A percentile compares a stretch with the other conserved stretches of the same genome.
Evolutionary conservation across 2,797 vertebrate genomes (phyloP).

Genomic region (Acropternis orthonyx): DNA sequence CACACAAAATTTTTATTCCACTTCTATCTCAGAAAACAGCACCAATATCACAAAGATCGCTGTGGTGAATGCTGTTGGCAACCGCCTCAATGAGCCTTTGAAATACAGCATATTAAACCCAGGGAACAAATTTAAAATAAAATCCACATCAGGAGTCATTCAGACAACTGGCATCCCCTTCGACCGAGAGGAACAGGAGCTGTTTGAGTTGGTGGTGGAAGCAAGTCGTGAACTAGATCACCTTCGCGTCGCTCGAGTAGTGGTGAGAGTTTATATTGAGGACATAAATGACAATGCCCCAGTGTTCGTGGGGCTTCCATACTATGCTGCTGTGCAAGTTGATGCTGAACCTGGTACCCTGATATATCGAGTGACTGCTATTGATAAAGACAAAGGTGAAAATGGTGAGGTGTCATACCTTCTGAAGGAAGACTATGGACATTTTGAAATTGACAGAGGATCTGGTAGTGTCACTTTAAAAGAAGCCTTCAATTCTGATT

Average conservation of each 20-base stretch:
- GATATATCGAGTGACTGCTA: constrained; percentile 90
- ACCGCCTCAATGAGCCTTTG: constrained; percentile 92
- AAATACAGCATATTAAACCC: constrained; percentile 92
- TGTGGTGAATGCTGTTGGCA: constrained; percentile 93
- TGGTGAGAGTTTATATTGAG: constrained; percentile 89
- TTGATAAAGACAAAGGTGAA: constrained; percentile 90
- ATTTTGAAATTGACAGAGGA: constrained; percentile 90
- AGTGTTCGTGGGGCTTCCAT: constrained; percentile 92
- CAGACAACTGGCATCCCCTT: constrained; percentile 91
- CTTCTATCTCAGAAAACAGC: constrained; percentile 90
- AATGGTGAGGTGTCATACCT: constrained; percentile 93
- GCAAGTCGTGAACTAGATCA: constrained; percentile 89
- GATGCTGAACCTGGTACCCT: constrained; percentile 89
- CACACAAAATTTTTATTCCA: constrained; percentile 86
- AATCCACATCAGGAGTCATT: constrained; percentile 92
- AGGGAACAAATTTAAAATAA: constrained; percentile 89
- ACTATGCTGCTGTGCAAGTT: constrained; percentile 94
- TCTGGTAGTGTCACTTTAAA: constrained; percentile 88
- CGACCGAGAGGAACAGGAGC: constrained; percentile 91
- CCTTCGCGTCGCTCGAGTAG: constrained; percentile 89
- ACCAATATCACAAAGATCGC: constrained; percentile 91
- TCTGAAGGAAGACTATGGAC: constrained; percentile 88
- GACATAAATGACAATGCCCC: constrained; percentile 95
- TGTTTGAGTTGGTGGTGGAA: constrained; percentile 94
- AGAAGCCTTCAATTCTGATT: constrained; percentile 90